Evolutionary conservation across 2,797 vertebrate genomes (phyloP).

Genomic region (Halcyon chelicuti): DNA sequence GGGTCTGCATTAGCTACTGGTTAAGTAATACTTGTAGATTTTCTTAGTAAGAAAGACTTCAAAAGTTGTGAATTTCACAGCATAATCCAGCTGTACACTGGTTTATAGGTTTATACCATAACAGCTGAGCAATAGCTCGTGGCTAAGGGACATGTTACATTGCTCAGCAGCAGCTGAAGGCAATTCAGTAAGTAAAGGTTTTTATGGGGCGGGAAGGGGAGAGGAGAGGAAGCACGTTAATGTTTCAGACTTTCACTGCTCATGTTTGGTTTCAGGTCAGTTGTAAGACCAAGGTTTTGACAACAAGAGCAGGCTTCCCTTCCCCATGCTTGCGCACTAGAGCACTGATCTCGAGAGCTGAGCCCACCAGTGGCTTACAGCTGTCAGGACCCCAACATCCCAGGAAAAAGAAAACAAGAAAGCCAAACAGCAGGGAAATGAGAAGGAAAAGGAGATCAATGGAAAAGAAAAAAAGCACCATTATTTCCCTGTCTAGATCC

Average conservation of each 20-base stretch:
- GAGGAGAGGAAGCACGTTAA: neutral
- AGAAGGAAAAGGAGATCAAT: neutral
- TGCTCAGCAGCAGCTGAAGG: neutral
- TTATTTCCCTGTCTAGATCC: neutral
- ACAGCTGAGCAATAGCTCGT: neutral
- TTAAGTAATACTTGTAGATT: neutral
- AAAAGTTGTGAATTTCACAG: neutral
- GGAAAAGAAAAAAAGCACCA: neutral
- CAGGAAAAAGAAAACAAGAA: neutral
- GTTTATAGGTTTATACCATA: neutral
- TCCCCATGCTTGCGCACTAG: neutral
- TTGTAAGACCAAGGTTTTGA: neutral
- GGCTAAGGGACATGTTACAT: neutral
- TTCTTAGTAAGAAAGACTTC: neutral
- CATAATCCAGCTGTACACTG: neutral
- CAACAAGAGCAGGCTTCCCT: neutral
- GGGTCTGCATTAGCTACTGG: neutral
- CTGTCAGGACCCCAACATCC: neutral
- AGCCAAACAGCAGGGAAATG: neutral
- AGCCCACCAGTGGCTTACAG: neutral
- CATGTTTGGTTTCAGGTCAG: neutral
- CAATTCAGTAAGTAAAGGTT: neutral
- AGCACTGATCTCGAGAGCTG: neutral
- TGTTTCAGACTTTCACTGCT: neutral
- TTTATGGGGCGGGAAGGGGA: neutral